Conservation (phyloP, 2,113 vertebrate species). For the Zosterops pallidus region DNA sequence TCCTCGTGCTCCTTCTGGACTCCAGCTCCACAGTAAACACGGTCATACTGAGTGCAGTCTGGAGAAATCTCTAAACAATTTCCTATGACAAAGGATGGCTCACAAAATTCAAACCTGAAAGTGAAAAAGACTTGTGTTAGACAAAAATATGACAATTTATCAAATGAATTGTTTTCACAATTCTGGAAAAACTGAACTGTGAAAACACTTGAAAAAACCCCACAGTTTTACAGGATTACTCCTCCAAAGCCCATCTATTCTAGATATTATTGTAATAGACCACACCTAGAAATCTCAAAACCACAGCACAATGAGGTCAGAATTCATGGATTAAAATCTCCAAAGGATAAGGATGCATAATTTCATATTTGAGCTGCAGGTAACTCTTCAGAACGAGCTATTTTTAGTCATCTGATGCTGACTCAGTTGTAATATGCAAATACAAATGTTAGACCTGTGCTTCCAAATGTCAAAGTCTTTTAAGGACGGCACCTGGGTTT, state of each 20-base stretch:
- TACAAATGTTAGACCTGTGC: background rate
- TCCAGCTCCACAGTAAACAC: constrained; percentile 95
- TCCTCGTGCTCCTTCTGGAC: constrained; percentile 95
- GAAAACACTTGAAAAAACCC: accelerated
- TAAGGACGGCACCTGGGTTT: background rate
- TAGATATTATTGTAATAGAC: background rate
- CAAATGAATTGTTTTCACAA: background rate
- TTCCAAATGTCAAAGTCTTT: background rate
- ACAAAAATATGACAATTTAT: background rate
- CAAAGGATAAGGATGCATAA: background rate
- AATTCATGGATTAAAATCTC: background rate
- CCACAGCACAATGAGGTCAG: background rate
- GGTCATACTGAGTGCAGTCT: constrained; percentile 89
- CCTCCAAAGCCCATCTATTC: background rate
- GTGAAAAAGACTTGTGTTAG: background rate
- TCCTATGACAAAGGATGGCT: constrained; percentile 91
- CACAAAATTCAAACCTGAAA: constrained; percentile 94
- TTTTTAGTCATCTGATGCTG: background rate
- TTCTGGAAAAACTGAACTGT: background rate
- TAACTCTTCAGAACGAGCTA: background rate
- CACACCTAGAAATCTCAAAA: background rate
- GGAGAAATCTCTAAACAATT: constrained; percentile 94
- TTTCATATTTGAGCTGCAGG: background rate
- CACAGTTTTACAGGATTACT: background rate
- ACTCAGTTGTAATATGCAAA: background rate